Base-by-base conservation (phyloP, 2,888 invertebrate genomes). In the Malacosoma neustria region DNA sequence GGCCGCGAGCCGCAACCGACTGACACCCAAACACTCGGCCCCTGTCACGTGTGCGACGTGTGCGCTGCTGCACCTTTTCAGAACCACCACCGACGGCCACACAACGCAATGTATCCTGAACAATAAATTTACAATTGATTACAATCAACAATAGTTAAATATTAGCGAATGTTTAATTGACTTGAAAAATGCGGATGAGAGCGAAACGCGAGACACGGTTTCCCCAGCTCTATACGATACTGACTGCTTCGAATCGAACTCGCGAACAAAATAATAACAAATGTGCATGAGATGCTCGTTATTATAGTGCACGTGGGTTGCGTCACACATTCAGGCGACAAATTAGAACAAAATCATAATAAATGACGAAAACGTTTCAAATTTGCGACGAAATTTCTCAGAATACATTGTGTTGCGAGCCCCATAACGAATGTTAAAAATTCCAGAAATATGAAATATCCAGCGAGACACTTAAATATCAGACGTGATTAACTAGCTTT, bases 231-330 rank as follows among this genome's bases (percentile, higher is more conserved):
- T 66, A 65, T 67, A 63, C 68, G 64, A 75, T 63, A 65, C 62
- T 64, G 61, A 67, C 72, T 66, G 69, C 64, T 68, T 58, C 63
- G 86, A 87, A 88, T 88, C 89, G 88, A 89, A 88, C 87, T 88
- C 87, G 80, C 81, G 84, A 87, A 85, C 89, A 89, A 90, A 90
- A 90, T 89, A 90, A 90, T 87, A 90, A 90, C 90, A 90, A 89
- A 89, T 88, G 88, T 88, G 88, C 88, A 87, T 87, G 87, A 81
- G 81, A 81, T 82, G 63, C 74, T 81, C 61, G 69, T 65, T 76
- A 72, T 73, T 74, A 59, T 74, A 68, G 72, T 77, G 76, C 86
- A 85, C 85, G 85, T 85, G 85, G 84, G 81, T 81, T 80, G 81
- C 77, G 77, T 81, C 81, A 80, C 71, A 66, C 61, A 61, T 60